A percentile compares a stretch with the other conserved stretches of the same genome.
phyloP scores from a whole-genome alignment of 53 echinoderm and acorn worm genomes.

The Holothuria scabra region DNA sequence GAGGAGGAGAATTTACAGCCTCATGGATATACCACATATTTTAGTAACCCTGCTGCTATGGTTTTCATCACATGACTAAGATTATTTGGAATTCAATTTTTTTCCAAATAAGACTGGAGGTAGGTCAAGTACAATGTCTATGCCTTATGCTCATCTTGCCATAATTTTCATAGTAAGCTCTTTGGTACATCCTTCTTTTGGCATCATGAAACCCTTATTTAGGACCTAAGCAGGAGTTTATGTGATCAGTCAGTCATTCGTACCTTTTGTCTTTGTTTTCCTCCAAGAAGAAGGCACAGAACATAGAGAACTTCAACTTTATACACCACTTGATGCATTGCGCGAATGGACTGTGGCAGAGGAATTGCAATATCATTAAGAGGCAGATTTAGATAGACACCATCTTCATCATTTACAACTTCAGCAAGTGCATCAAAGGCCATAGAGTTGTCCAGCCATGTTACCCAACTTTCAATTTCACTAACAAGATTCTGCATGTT shows the following conservation, averaged over 20 bases:
- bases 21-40: too few relatives aligned
- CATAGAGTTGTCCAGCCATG: conserved; percentile 97
- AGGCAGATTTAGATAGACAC: conserved; percentile 83
- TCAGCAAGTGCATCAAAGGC: conserved; percentile 98
- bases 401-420: conserved; percentile 84
- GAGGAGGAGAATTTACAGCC: too few relatives aligned
- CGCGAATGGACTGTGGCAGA: conserved; percentile 84
- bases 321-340: conserved; percentile 97
- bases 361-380: conserved; percentile 74
- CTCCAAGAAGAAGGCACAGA: conserved; percentile 89
- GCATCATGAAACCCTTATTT: too few relatives aligned
- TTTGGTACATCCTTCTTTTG: too few relatives aligned
- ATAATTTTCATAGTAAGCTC: too few relatives aligned
- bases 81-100: too few relatives aligned
- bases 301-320: conserved; percentile 98
- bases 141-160: too few relatives aligned
- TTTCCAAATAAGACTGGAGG: too few relatives aligned
- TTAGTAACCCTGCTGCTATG: too few relatives aligned
- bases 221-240: too few relatives aligned
- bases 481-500: conserved; percentile 70
- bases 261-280: conserved; percentile 98
- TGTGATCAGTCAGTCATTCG: not conserved
- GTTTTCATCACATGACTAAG: too few relatives aligned
- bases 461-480: conserved; percentile 98
- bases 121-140: too few relatives aligned